Evolutionary conservation across 2,797 vertebrate species (phyloP).

Genomic region (Lophotriccus pileatus): DNA sequence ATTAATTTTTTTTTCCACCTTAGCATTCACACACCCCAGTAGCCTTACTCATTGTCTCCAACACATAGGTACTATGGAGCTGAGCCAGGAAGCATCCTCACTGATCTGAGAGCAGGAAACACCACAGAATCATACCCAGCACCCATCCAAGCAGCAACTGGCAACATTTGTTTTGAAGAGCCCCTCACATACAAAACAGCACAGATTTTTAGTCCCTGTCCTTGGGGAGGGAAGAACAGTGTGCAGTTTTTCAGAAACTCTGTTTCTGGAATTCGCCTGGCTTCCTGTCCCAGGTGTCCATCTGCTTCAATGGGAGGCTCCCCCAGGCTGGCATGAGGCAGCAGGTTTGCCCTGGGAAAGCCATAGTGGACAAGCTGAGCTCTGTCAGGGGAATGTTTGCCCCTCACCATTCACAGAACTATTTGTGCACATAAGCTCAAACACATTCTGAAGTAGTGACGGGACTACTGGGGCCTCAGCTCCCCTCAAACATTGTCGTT

Average conservation of each 20-base stretch:
- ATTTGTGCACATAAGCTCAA: not conserved
- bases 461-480: not conserved
- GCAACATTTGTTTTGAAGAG: not conserved
- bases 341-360: not conserved
- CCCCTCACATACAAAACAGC: not conserved
- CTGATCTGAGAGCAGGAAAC: not conserved
- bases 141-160: not conserved
- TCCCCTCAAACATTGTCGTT: not conserved
- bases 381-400: not conserved
- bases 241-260: not conserved
- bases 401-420: not conserved
- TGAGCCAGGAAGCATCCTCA: not conserved
- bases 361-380: not conserved
- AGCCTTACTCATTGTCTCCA: not conserved
- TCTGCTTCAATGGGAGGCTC: not conserved
- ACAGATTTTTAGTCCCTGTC: not conserved
- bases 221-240: not conserved
- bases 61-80: not conserved
- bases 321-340: not conserved
- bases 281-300: not conserved
- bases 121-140: not conserved
- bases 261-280: not conserved
- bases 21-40: not conserved
- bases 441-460: not conserved
- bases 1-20: not conserved